These are phyloP conservation scores for Apamea anceps DNA, from an alignment of 2,888 invertebrate species.

Conservation along the genomic window DNA sequence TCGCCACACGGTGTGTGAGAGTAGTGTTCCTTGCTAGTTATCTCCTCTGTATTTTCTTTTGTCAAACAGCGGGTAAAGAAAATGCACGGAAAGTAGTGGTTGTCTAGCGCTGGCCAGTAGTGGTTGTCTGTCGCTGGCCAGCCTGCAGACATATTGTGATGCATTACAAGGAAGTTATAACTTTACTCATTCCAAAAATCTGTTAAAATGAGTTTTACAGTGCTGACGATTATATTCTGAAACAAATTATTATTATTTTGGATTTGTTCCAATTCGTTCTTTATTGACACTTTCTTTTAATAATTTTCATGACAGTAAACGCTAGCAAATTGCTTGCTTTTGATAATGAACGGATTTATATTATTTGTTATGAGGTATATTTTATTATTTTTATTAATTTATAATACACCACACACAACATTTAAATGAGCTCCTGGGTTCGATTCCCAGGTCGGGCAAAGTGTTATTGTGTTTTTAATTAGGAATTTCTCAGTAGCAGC, in stretches of 20 bases:
- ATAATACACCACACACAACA: neutral
- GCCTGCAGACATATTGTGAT: neutral
- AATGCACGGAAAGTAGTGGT: neutral
- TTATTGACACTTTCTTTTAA: conserved; percentile 33
- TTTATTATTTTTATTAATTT: neutral
- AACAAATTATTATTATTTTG: conserved; percentile 40
- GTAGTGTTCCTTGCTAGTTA: neutral
- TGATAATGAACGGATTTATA: neutral
- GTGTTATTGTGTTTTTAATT: neutral
- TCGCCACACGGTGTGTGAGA: neutral
- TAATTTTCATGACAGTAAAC: conserved; percentile 3
- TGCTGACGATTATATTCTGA: conserved; percentile 13
- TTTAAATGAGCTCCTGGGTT: neutral
- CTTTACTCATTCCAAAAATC: neutral
- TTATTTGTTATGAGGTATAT: neutral
- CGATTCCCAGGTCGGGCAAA: too few species aligned
- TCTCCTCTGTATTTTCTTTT: neutral
- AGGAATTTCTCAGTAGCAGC: neutral
- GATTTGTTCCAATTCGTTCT: conserved; percentile 33
- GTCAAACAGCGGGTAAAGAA: too few species aligned
- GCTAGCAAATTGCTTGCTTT: neutral
- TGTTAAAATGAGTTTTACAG: neutral
- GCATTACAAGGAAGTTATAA: neutral
- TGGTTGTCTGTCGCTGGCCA: neutral
- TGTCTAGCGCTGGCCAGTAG: neutral